phyloP scores from a whole-genome alignment of 2,888 invertebrate genomes.

The Asteroscopus sphinx region DNA sequence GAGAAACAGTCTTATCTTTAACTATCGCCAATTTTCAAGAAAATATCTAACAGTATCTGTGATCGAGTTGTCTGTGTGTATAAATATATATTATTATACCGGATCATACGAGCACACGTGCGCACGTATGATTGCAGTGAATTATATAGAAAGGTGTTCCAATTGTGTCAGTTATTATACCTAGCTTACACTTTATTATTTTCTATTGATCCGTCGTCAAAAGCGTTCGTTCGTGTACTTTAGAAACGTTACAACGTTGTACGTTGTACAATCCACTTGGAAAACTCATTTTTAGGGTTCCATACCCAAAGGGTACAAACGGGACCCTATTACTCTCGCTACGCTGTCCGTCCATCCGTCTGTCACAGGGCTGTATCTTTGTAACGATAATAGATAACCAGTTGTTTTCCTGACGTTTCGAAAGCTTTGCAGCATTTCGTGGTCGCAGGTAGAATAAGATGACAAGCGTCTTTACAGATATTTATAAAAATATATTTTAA shows the following conservation, averaged over 20 bases:
- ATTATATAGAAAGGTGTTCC: constrained; percentile 8
- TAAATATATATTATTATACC: constrained; percentile 5
- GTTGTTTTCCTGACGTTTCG: no score
- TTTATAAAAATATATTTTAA: no score
- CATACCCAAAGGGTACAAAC: no score
- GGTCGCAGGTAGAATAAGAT: no score
- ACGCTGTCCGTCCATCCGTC: no score
- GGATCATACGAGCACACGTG: not conserved
- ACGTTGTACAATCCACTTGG: constrained; percentile 38
- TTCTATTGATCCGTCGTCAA: constrained; percentile 16
- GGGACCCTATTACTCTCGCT: no score
- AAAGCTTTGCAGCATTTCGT: no score
- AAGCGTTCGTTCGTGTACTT: not conserved
- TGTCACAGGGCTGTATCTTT: no score
- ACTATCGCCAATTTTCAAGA: not conserved
- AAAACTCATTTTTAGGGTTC: no score
- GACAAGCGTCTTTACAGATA: no score
- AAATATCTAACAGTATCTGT: not conserved
- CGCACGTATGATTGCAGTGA: not conserved
- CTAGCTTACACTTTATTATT: constrained; percentile 10
- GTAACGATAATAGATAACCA: no score
- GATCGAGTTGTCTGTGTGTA: constrained; percentile 6
- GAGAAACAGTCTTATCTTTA: not conserved
- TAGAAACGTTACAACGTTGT: constrained; percentile 13
- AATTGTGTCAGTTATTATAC: constrained; percentile 7